Evolutionary conservation across 2,797 vertebrate genomes (phyloP).

Genomic region (Capromys pilorides): DNA sequence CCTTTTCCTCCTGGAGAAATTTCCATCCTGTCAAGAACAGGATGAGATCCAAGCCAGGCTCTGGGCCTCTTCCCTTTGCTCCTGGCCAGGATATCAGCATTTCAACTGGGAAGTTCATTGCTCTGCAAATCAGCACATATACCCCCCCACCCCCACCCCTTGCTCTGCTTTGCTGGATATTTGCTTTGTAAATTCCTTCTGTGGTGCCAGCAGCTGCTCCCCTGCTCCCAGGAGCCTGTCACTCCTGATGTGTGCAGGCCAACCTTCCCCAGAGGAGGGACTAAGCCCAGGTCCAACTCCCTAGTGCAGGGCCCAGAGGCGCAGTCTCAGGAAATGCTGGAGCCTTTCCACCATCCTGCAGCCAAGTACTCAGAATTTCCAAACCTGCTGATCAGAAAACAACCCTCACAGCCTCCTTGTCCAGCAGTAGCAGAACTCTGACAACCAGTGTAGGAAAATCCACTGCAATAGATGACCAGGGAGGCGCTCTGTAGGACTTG

Average conservation of each 20-base stretch:
- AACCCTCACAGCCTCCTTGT: slow-evolving; percentile 51
- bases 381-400: slow-evolving; percentile 76
- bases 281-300: slow-evolving; percentile 29
- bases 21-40: slow-evolving; percentile 13
- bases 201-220: background rate
- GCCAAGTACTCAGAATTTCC: slow-evolving; percentile 78
- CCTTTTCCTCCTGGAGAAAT: slow-evolving; percentile 62
- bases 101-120: slow-evolving; percentile 70
- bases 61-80: background rate
- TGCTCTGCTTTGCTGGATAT: slow-evolving; percentile 50
- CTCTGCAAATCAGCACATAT: slow-evolving; percentile 22
- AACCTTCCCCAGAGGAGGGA: background rate
- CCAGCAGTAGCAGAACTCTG: background rate
- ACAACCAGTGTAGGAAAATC: background rate
- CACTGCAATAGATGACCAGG: background rate
- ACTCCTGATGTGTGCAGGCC: background rate
- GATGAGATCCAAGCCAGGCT: background rate
- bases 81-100: background rate
- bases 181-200: slow-evolving; percentile 70
- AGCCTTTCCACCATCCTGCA: background rate
- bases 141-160: slow-evolving; percentile 62
- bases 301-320: slow-evolving; percentile 28
- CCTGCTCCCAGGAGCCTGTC: background rate
- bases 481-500: background rate
- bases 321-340: slow-evolving; percentile 72